Evolutionary conservation across 2,113 vertebrate genomes (phyloP).

Genomic region (Meleagris gallopavo): DNA sequence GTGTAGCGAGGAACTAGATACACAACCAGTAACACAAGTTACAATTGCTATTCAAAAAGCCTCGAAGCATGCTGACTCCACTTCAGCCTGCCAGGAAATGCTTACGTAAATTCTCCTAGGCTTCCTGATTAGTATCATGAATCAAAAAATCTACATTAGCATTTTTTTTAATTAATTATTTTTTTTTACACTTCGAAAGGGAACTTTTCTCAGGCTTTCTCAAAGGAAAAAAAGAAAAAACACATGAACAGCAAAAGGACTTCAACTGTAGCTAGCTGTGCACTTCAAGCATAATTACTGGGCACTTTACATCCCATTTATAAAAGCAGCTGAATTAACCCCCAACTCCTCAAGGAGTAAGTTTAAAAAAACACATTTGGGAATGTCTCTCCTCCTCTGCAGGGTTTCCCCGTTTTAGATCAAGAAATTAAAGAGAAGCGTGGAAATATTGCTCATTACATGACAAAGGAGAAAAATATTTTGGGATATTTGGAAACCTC

Average conservation of each 20-base stretch:
- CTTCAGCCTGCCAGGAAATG: neutral
- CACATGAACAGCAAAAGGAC: neutral
- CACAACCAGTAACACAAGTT: neutral
- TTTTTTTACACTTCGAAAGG: neutral
- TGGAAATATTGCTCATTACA: neutral
- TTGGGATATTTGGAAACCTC: neutral
- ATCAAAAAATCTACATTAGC: neutral
- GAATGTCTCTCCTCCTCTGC: neutral
- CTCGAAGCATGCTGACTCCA: neutral
- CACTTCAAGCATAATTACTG: neutral
- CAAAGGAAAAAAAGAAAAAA: neutral
- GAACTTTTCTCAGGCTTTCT: neutral
- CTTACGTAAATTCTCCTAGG: neutral
- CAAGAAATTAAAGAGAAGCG: neutral
- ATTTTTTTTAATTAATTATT: neutral
- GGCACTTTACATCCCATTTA: neutral
- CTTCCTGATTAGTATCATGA: neutral
- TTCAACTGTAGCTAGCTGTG: neutral
- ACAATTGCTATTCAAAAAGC: slow-evolving; percentile 1
- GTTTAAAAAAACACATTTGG: neutral
- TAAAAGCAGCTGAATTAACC: neutral
- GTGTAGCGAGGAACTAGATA: neutral
- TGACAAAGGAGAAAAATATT: neutral
- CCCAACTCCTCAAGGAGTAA: neutral
- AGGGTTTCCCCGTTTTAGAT: neutral